phyloP scores from a whole-genome alignment of 2,113 vertebrate species.

The Euleptes europaea region DNA sequence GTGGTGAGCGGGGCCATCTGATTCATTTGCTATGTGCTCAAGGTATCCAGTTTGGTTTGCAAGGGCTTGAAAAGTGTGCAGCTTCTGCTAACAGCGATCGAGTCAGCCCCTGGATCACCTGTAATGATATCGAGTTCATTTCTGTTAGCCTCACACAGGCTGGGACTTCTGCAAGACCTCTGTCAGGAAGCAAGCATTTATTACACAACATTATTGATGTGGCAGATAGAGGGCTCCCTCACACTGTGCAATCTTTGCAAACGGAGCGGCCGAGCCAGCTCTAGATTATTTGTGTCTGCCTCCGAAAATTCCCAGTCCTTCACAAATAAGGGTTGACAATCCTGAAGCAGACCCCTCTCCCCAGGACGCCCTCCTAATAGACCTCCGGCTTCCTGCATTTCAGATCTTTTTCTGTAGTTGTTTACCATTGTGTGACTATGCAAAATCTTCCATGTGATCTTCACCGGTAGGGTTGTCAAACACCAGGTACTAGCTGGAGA shows the following conservation, averaged over 20 bases:
- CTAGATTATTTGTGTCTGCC: background rate
- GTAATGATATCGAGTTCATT: background rate
- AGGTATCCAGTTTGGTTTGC: too few relatives aligned
- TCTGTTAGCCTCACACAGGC: background rate
- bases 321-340: background rate
- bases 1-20: too few relatives aligned
- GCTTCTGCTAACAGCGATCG: too few relatives aligned
- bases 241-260: background rate
- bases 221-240: slow-evolving; percentile 34
- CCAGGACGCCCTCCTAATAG: background rate
- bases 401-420: background rate
- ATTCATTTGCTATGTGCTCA: too few relatives aligned
- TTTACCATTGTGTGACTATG: background rate
- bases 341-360: background rate
- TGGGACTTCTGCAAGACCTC: background rate
- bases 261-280: background rate
- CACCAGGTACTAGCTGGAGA: too few relatives aligned
- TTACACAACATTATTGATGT: background rate
- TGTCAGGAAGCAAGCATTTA: background rate
- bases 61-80: too few relatives aligned
- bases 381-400: background rate
- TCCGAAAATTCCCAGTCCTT: background rate
- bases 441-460: too few relatives aligned
- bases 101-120: too few relatives aligned
- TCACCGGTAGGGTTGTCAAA: too few relatives aligned